Evolutionary conservation across 1,140 invertebrate genomes (phyloP).

Genomic region (Heliconius hermathena): DNA sequence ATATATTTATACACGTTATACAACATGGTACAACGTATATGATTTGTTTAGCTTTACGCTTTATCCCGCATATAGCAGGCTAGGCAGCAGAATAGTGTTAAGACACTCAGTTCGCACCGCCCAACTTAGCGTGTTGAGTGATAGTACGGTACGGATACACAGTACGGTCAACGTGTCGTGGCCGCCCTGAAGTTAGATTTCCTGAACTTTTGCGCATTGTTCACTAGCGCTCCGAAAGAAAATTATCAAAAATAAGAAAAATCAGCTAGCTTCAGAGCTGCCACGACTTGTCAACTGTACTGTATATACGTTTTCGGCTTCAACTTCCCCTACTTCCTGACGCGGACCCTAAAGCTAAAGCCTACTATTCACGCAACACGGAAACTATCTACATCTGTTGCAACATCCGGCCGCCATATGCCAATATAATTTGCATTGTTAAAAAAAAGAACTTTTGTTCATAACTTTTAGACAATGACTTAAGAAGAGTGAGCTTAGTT

Average conservation of each 20-base stretch:
- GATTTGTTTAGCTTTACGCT: not conserved
- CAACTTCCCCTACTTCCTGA: slow-evolving; percentile 2
- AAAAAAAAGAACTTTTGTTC: not conserved
- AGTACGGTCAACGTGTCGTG: too few relatives aligned
- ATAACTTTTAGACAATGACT: not conserved
- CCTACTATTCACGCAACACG: slow-evolving; percentile 1
- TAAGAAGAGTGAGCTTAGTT: not conserved
- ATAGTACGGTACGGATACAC: too few relatives aligned
- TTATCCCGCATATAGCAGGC: not conserved
- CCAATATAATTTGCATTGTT: slow-evolving; percentile 14
- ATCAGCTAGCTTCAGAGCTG: too few relatives aligned
- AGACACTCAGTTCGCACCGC: not conserved
- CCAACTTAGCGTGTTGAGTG: too few relatives aligned
- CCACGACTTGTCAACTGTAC: not conserved
- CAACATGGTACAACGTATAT: too few relatives aligned
- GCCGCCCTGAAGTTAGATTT: too few relatives aligned
- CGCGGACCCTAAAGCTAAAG: not conserved
- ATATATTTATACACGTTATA: too few relatives aligned
- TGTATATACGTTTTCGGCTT: not conserved
- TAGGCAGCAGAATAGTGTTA: not conserved
- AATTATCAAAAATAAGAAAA: too few relatives aligned
- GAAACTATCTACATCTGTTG: slow-evolving; percentile 23
- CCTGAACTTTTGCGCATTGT: too few relatives aligned
- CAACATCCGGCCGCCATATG: slow-evolving; percentile 15
- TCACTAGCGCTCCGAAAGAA: too few relatives aligned